Base-by-base conservation (phyloP, 2,888 invertebrate species). In the Sericinus montela region DNA sequence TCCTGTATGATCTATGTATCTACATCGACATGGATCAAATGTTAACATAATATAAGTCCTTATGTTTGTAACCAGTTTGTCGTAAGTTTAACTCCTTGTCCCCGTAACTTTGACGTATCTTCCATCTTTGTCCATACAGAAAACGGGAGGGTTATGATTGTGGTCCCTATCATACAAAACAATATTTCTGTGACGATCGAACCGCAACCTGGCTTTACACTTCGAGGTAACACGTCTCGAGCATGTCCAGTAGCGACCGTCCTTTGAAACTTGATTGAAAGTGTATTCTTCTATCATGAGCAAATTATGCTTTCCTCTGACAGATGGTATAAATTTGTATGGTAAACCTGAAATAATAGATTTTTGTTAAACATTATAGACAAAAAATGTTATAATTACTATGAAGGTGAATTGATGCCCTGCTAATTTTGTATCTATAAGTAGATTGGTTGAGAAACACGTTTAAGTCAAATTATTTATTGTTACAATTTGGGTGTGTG, bases 221-320 rank as follows among this genome's bases (percentile, higher is more conserved):
- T 56, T 43, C 6, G 9, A 35, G 41, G 49, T 52, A 43, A 34
- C 45, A 49, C 51, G 46, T 41, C 16, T 51, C 14, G 55, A 65
- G 56, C 52, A 67, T 0, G 54, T 45, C 53, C 67, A 68, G 32
- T 57, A 64, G 4, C 62, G 40, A 37, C 39, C n/a, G 56, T 60
- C 51, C 51, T 58, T 52, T 3, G 48, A 36, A 23, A 52, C 9
- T 54, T 58, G 61, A 37, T 60, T 58, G 41, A 59, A 68, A 1
- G 60, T 65, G 49, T 59, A 45, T n/a, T 58, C 52, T 1, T 60
- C 57, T 11, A 61, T 42, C 42, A 62, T 19, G 0, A 69, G 53
- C 6, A 66, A 43, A 4, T 47, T 32, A 34, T 48, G 23, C 35
- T 52, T 59, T 25, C 60, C 59, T 36, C 39, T 44, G 7, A 9